Evolutionary conservation across 30 jellyfish, hydroid and myxozoan species (phyloP).

Genomic region (Mastigias papua): DNA sequence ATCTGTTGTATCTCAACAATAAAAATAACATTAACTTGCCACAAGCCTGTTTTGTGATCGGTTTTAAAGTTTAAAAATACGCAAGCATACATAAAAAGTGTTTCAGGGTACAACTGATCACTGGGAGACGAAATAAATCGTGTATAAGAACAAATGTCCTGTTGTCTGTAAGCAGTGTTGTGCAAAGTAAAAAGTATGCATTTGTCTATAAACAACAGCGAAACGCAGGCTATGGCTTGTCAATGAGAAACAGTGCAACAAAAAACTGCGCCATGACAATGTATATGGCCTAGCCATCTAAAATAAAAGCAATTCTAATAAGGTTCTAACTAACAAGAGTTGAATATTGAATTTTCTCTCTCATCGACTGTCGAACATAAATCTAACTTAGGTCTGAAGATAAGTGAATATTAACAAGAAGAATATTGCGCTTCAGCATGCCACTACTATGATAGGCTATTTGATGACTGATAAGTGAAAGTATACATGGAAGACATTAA

Average conservation of each 20-base stretch:
- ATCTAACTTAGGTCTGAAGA: no score
- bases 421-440: no score
- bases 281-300: slow-evolving; percentile 2
- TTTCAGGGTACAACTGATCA: no score
- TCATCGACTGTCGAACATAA: no score
- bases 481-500: no score
- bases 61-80: not conserved
- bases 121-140: no score
- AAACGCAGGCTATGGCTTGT: not conserved
- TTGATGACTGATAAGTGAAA: no score
- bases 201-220: not conserved
- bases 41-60: not conserved
- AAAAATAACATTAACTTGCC: not conserved
- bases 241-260: not conserved
- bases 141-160: no score
- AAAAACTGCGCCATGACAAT: not conserved
- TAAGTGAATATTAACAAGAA: no score
- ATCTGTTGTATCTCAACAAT: not conserved
- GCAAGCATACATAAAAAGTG: not conserved
- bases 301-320: not conserved
- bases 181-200: no score
- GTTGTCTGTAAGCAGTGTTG: no score
- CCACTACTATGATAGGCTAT: no score
- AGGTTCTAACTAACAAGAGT: not conserved
- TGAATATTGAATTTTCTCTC: not conserved